Conservation (phyloP, 2,113 vertebrate genomes). For the Mola mola region DNA sequence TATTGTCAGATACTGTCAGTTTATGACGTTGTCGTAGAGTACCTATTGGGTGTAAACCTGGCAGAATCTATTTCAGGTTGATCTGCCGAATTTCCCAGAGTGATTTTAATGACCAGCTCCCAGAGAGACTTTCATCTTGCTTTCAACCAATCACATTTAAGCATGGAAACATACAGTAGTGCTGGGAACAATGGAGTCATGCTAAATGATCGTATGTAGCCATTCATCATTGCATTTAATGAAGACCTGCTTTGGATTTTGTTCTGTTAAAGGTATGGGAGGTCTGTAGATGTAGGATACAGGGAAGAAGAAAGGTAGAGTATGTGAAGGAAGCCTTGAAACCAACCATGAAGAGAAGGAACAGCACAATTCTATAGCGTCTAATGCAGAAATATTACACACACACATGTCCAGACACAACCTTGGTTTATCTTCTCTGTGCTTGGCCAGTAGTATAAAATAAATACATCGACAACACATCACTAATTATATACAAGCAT, state of each 20-base stretch:
- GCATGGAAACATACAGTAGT: conserved; percentile 51
- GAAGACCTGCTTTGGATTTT: conserved; percentile 38
- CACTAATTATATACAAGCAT: too few relatives aligned
- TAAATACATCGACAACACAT: too few relatives aligned
- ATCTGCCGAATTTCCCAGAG: conserved; percentile 21
- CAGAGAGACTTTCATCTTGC: conserved; percentile 42
- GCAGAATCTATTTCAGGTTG: neutral
- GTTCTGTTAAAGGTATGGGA: neutral
- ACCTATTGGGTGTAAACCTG: conserved; percentile 27
- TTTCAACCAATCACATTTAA: conserved; percentile 53
- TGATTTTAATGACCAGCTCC: conserved; percentile 3
- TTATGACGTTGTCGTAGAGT: too few relatives aligned
- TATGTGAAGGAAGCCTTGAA: too few relatives aligned
- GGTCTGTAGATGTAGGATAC: conserved; percentile 20
- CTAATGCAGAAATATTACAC: conserved; percentile 2
- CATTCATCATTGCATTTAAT: conserved; percentile 34
- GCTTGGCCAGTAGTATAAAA: too few relatives aligned
- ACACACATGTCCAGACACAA: neutral
- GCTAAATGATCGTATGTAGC: conserved; percentile 32
- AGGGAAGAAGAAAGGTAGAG: neutral
- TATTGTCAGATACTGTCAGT: too few relatives aligned
- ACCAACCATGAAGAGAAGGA: too few relatives aligned
- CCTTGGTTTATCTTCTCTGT: too few relatives aligned
- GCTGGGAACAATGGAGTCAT: conserved; percentile 31
- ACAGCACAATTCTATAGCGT: neutral